Conservation (phyloP, 2,797 vertebrate species). For the Austrolebias charrua region DNA sequence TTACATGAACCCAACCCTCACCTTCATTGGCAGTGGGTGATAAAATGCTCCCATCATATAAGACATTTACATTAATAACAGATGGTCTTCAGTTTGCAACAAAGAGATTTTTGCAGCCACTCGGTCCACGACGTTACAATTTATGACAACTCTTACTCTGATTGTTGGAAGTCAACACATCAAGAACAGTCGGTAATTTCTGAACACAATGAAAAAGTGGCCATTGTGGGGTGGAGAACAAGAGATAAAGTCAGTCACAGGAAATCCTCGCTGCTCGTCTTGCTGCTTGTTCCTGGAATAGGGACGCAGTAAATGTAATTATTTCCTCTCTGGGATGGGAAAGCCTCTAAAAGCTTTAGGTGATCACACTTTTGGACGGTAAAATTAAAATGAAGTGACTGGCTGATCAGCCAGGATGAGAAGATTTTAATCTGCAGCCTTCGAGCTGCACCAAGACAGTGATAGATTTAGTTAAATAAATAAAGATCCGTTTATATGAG, state of each 20-base stretch:
- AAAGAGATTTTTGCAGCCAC: constrained; percentile 35
- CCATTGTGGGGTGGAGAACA: constrained; percentile 45
- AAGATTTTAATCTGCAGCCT: constrained; percentile 30
- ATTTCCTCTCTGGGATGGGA: constrained; percentile 3
- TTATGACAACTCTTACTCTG: constrained; percentile 43
- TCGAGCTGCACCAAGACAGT: constrained; percentile 37
- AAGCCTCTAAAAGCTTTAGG: constrained; percentile 31
- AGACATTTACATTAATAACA: constrained; percentile 23
- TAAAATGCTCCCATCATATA: constrained; percentile 28
- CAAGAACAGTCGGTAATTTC: constrained; percentile 59
- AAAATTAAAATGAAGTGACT: constrained; percentile 33
- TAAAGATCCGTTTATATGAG: constrained; percentile 62
- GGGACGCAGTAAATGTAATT: constrained; percentile 24
- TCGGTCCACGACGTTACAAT: constrained; percentile 53
- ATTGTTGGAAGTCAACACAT: constrained; percentile 56
- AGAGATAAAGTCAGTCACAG: constrained; percentile 21
- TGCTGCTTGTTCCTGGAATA: constrained; percentile 28
- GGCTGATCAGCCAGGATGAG: constrained; percentile 14
- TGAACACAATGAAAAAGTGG: constrained; percentile 58
- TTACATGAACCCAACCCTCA: too few species aligned
- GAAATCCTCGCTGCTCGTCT: constrained; percentile 24
- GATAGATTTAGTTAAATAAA: constrained; percentile 55
- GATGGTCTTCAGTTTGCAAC: constrained; percentile 9
- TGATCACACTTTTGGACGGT: constrained; percentile 24
- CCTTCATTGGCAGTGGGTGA: too few species aligned